Evolutionary conservation across 2,888 invertebrate genomes (phyloP).

Genomic region (Dasypolia templi): DNA sequence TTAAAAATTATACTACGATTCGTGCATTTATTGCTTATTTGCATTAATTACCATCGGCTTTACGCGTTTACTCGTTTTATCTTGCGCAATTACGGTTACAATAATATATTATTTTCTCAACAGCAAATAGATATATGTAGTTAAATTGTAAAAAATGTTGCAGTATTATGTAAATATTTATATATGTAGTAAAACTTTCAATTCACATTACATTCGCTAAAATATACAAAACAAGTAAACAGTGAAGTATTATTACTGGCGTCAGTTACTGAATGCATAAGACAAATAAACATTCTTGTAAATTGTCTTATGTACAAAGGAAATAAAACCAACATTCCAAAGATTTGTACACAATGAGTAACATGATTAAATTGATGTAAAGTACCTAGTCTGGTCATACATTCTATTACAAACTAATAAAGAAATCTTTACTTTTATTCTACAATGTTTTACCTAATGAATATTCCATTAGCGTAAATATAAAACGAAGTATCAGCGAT

Average conservation of each 20-base stretch:
- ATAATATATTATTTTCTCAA: conserved; percentile 47
- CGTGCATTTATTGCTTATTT: conserved; percentile 69
- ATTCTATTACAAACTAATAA: background rate
- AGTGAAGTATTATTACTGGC: conserved; percentile 34
- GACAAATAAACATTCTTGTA: conserved; percentile 58
- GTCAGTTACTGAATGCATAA: conserved; percentile 43
- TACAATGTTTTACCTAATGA: too few relatives aligned
- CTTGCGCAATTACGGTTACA: conserved; percentile 44
- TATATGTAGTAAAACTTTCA: conserved; percentile 38
- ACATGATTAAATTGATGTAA: conserved; percentile 69
- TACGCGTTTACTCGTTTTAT: conserved; percentile 54
- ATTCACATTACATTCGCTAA: conserved; percentile 52
- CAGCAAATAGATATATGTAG: conserved; percentile 56
- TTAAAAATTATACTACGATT: conserved; percentile 76
- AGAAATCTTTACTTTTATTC: too few relatives aligned
- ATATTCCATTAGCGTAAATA: background rate
- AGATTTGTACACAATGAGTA: conserved; percentile 71
- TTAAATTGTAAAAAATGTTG: conserved; percentile 42
- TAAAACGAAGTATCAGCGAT: background rate
- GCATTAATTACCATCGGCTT: conserved; percentile 50
- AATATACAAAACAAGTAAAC: conserved; percentile 65
- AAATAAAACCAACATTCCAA: conserved; percentile 83
- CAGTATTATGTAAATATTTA: conserved; percentile 39
- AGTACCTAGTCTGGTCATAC: conserved; percentile 25
- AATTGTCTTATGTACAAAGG: conserved; percentile 63